Base-by-base conservation (phyloP, 2,888 invertebrate genomes). In the Anthrax anthrax region DNA sequence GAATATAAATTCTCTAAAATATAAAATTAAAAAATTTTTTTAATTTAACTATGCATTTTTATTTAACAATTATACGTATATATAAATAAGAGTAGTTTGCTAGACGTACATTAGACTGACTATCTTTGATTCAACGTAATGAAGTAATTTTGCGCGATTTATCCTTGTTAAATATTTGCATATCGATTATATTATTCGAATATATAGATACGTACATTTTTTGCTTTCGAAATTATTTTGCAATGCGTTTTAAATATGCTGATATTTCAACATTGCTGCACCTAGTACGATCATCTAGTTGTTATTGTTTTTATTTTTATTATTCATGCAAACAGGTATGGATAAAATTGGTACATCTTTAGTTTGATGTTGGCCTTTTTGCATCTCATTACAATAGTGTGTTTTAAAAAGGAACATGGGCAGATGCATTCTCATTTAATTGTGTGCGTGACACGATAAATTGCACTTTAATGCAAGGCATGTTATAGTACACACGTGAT, bases 121-220 rank as follows among this genome's bases (percentile, higher is more conserved):
- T n/a, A n/a, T n/a, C n/a, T n/a, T n/a, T 23, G 23, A 23, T 32
- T 12, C 29, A 39, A 12, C 29, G 18, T 52, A 52, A 52, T 52
- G 52, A 52, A 52, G 52, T 52, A 47, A 48, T 52, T 52, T 42
- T 47, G 43, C 44, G 45, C 52, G 39, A 47, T 38, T 48, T 48
- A 52, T 52, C 52, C 49, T 52, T 50, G 52, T 50, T 50, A 48
- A 45, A 49, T 50, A 52, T 52, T 52, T 52, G 52, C 52, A 52
- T 50, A 52, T 52, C 48, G n/a, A n/a, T 6, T 23, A 23, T 23
- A 23, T 23, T 23, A 23, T 23, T 23, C 23, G 8, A 23, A 23
- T 23, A 8, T 23, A n/a, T n/a, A n/a, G n/a, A n/a, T n/a, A n/a
- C n/a, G n/a, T n/a, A n/a, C n/a, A n/a, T n/a, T n/a, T n/a, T n/a